These are phyloP conservation scores for Ictalurus furcatus DNA, from an alignment of 2,113 vertebrate species.

Conservation along the genomic window DNA sequence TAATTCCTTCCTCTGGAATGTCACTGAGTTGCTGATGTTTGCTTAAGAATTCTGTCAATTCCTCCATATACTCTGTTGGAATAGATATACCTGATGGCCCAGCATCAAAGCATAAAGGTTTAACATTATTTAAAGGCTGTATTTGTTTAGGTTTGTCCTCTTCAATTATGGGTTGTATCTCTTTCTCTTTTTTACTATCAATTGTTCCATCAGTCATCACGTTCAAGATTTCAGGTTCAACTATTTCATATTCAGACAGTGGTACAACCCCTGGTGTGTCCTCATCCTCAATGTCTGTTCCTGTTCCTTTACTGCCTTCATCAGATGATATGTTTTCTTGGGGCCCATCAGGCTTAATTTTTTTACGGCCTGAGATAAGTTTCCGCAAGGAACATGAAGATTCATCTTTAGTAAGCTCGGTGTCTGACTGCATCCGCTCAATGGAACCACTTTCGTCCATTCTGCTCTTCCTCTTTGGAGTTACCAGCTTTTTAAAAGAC, in stretches of 20 bases:
- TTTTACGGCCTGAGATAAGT: slow-evolving; percentile 82
- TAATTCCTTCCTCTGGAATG: slow-evolving; percentile 69
- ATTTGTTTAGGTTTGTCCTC: slow-evolving; percentile 49
- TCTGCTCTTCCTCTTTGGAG: slow-evolving; percentile 82
- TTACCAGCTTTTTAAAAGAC: slow-evolving; percentile 88
- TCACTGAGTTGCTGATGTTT: slow-evolving; percentile 74
- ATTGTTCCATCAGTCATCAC: not conserved
- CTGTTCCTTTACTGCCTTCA: slow-evolving; percentile 68
- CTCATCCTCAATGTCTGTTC: slow-evolving; percentile 78
- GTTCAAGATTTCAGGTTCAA: slow-evolving; percentile 63
- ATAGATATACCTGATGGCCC: slow-evolving; percentile 15
- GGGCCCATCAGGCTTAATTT: slow-evolving; percentile 78
- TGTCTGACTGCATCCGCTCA: slow-evolving; percentile 75
- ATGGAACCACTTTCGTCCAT: slow-evolving; percentile 79
- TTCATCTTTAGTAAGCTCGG: slow-evolving; percentile 80
- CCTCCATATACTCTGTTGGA: slow-evolving; percentile 64
- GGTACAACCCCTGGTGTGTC: slow-evolving; percentile 90
- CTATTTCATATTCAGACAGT: slow-evolving; percentile 84
- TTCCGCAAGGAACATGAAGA: slow-evolving; percentile 85
- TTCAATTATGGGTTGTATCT: slow-evolving; percentile 30
- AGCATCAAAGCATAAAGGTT: slow-evolving; percentile 8
- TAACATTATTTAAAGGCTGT: slow-evolving; percentile 15
- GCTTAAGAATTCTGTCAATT: slow-evolving; percentile 63
- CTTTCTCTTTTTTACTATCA: slow-evolving; percentile 28
- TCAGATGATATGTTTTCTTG: slow-evolving; percentile 69